Evolutionary conservation across 2,888 invertebrate species (phyloP), one percentile per base, ranked within the genome.

Genomic region (Eledone cirrhosa): DNA sequence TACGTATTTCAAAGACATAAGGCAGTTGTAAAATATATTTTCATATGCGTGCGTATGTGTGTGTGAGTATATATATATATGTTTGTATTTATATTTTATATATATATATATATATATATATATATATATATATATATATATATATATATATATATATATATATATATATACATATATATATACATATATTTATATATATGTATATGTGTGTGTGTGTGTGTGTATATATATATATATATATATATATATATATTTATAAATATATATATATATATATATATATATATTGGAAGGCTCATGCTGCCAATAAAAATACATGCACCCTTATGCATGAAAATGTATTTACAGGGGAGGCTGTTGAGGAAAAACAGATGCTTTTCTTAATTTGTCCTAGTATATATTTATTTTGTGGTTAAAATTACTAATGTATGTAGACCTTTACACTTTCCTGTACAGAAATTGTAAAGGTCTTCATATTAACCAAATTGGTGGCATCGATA

Each of bases 41-140:
- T n/a, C n/a, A n/a, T n/a, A n/a, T n/a, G n/a, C n/a, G n/a, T n/a
- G n/a, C n/a, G n/a, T n/a, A n/a, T n/a, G n/a, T n/a, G n/a, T n/a
- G n/a, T n/a, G n/a, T n/a, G n/a, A n/a, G n/a, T n/a, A n/a, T n/a
- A n/a, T n/a, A n/a, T n/a, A n/a, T n/a, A n/a, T n/a, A n/a, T n/a
- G n/a, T n/a, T n/a, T n/a, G n/a, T n/a, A n/a, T 2, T 11, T 27
- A 22, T 11, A 11, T 27, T 24, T 19, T 65, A 65, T 65, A 65
- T 65, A 14, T 65, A 65, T 65, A 14, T 65, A 65, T 65, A 65
- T 65, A n/a, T 65, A 65, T 65, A 65, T n/a, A 14, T 24, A 13
- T 1, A 1, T 7, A 63, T 63, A 14, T 7, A 8, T 24, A 24
- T 63, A 63, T 63, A 7, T 63, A 63, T 8, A 24, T 14, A 63